Base-by-base conservation (phyloP, 2,888 invertebrate species). In the Rotaria magnacalcarata region DNA sequence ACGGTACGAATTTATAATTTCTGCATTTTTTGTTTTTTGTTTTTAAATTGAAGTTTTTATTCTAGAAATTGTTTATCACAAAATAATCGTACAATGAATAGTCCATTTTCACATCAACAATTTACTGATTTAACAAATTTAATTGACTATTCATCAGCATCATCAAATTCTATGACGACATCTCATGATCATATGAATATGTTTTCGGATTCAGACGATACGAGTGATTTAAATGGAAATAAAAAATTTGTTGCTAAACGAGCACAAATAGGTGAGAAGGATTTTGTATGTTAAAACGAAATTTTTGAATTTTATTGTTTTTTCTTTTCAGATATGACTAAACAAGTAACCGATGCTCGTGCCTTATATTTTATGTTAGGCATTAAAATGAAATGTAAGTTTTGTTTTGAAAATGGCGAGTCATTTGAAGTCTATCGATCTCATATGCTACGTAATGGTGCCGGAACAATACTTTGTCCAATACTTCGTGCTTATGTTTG, bases 341-440 rank as follows among this genome's bases (percentile, higher is more conserved):
- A 80, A 11, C 80, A 80, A 47, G 80, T 80, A n/a, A 80, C 47
- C 14, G 47, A 80, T 47, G 80, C 80, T 47, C 43, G 80, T n/a
- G 43, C 47, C 11, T 80, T 80, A 16, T 80, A 80, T 47, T 80
- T 80, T 47, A 80, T 80, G 80, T 47, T 80, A 80, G 80, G 80
- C n/a, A 80, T 80, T 47, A 80, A 80, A 80, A 80, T 80, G 80
- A 80, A 80, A 47, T 80, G 80, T 80, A 80, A 80, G 47, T 80
- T 80, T 80, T 80, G 80, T 80, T 80, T 80, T 80, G 80, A 80
- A 80, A 80, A 80, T 80, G 80, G 80, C 47, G 80, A 80, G 47
- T 43, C 80, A 43, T 80, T 80, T 47, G 80, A 80, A 80, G 80
- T 80, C 19, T 80, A 80, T 80, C 80, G 80, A 11, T 80, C 80